A percentile compares a stretch with the other conserved stretches of the same genome.
Evolutionary conservation across 2,797 vertebrate species (phyloP).

Genomic region (Bovichtus diacanthus): DNA sequence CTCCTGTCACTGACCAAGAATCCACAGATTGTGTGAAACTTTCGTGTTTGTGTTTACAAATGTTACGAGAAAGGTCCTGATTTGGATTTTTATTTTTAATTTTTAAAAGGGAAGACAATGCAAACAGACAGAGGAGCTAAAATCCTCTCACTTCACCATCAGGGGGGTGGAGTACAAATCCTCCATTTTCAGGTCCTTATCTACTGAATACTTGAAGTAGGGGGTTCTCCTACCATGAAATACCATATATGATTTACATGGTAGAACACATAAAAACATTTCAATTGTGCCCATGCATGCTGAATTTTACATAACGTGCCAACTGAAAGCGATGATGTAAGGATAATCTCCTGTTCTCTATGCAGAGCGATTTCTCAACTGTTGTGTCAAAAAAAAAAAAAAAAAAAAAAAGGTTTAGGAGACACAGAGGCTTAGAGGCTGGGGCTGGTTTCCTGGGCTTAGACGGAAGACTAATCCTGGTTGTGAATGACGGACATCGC

Average conservation of each 20-base stretch:
- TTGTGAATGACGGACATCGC: conserved; percentile 38
- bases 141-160: conserved; percentile 85
- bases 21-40: conserved; percentile 46
- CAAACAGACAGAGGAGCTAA: conserved; percentile 79
- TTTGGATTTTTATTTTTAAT: conserved; percentile 11
- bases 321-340: conserved; percentile 89
- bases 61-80: conserved; percentile 54
- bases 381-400: conserved; percentile 77
- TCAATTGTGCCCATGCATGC: conserved; percentile 87
- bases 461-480: conserved; percentile 49
- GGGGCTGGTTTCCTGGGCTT: conserved; percentile 66
- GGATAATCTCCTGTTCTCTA: conserved; percentile 82
- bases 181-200: conserved; percentile 93
- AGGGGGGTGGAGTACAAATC: conserved; percentile 80
- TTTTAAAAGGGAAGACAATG: conserved; percentile 65
- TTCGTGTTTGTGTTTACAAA: conserved; percentile 74
- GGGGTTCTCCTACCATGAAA: conserved; percentile 86
- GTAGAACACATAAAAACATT: conserved; percentile 80
- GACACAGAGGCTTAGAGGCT: conserved; percentile 70
- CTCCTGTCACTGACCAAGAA: conserved; percentile 66
- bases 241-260: conserved; percentile 81
- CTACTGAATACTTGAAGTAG: conserved; percentile 98
- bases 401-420: conserved; percentile 79
- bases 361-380: conserved; percentile 71
- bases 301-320: conserved; percentile 92